These are phyloP conservation scores for Chelidonichthys spinosus DNA, from an alignment of 2,797 vertebrate species.

Conservation along the genomic window DNA sequence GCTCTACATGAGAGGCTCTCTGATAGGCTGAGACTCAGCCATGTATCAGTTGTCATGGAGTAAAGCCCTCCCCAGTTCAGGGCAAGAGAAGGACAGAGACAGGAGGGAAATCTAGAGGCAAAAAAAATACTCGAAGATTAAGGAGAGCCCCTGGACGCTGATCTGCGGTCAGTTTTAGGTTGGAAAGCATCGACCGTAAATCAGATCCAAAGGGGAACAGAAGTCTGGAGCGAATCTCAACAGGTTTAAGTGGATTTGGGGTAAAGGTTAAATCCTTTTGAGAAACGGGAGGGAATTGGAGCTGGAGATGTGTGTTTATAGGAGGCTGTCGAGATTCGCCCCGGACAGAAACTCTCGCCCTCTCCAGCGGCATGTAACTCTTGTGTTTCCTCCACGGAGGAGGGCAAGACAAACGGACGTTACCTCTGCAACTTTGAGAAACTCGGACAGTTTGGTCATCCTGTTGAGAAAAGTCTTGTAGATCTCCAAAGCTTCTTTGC, in stretches of 20 bases:
- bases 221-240: constrained; percentile 73
- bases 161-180: constrained; percentile 58
- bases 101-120: constrained; percentile 69
- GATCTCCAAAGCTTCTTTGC: constrained; percentile 96
- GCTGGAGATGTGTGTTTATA: constrained; percentile 4
- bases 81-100: constrained; percentile 72
- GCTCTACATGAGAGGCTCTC: constrained; percentile 73
- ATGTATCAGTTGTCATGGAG: constrained; percentile 64
- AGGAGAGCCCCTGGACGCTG: constrained; percentile 56
- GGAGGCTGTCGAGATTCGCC: constrained; percentile 63
- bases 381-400: constrained; percentile 39
- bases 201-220: constrained; percentile 57
- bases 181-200: constrained; percentile 53
- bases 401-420: constrained; percentile 66
- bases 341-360: constrained; percentile 60
- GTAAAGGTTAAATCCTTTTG: constrained; percentile 9
- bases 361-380: constrained; percentile 30
- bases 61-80: constrained; percentile 67
- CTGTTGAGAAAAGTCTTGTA: constrained; percentile 96
- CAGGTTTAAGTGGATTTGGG: constrained; percentile 20
- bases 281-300: constrained; percentile 10
- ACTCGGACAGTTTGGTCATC: constrained; percentile 94
- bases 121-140: constrained; percentile 63
- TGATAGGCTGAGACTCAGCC: constrained; percentile 70
- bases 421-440: constrained; percentile 98